Evolutionary conservation across 2,797 vertebrate species (phyloP).

Genomic region (Meriones psammophilus): DNA sequence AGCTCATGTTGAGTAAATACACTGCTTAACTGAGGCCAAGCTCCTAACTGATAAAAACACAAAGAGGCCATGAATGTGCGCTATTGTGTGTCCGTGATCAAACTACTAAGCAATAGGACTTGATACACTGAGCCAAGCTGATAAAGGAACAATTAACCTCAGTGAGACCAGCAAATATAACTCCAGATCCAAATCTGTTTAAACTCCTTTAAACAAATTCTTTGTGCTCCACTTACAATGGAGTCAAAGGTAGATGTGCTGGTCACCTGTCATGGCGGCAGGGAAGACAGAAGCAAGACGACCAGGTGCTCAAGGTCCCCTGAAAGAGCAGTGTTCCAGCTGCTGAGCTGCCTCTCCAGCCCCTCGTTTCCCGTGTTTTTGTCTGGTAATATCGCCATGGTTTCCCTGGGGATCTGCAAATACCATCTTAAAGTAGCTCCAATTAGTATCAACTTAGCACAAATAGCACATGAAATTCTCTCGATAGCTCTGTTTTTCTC

Average conservation of each 20-base stretch:
- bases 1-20: not conserved
- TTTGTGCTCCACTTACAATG: not conserved
- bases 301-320: not conserved
- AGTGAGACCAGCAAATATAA: not conserved
- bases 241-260: not conserved
- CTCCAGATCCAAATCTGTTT: not conserved
- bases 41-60: not conserved
- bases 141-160: not conserved
- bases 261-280: not conserved
- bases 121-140: not conserved
- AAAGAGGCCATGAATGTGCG: not conserved
- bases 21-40: not conserved
- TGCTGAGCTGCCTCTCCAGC: not conserved
- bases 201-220: not conserved
- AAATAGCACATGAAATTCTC: not conserved
- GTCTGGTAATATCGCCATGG: not conserved
- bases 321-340: not conserved
- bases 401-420: not conserved
- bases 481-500: not conserved
- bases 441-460: not conserved
- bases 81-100: not conserved
- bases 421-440: not conserved
- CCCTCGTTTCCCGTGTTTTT: not conserved
- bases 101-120: not conserved
- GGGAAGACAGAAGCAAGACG: not conserved